Evolutionary conservation across 2,113 vertebrate species (phyloP).

Genomic region (Colinus virginianus): DNA sequence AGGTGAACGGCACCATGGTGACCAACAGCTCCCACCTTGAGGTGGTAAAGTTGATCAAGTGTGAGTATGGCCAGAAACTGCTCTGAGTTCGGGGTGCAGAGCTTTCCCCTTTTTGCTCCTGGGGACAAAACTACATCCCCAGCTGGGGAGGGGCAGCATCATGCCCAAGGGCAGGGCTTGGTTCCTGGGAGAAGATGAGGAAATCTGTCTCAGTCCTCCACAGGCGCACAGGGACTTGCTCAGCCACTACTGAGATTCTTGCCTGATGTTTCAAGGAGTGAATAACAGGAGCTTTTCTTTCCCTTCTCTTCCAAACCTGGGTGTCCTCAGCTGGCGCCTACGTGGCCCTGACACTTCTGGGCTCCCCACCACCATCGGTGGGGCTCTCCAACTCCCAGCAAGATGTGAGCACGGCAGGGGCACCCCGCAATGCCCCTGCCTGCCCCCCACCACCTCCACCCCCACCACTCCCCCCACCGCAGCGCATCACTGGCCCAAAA

Average conservation of each 20-base stretch:
- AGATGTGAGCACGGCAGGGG: constrained; percentile 52
- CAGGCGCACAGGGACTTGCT: not conserved
- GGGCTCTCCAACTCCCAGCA: constrained; percentile 58
- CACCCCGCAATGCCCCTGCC: constrained; percentile 62
- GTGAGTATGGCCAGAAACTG: constrained; percentile 77
- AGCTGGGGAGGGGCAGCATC: not conserved
- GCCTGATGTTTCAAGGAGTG: fast-evolving
- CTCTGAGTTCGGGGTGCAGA: not conserved
- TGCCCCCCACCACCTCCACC: constrained; percentile 80
- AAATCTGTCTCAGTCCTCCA: not conserved
- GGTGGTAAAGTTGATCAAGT: constrained; percentile 96
- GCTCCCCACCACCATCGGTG: constrained; percentile 77
- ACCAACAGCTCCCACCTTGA: constrained; percentile 94
- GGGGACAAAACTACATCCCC: not conserved
- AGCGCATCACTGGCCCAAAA: constrained; percentile 89
- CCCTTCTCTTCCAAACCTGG: fast-evolving
- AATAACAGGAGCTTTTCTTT: fast-evolving
- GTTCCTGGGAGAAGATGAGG: not conserved
- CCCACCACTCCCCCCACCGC: constrained; percentile 76
- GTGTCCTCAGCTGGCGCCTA: constrained; percentile 85
- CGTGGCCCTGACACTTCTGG: constrained; percentile 91
- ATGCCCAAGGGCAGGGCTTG: not conserved
- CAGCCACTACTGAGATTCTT: not conserved
- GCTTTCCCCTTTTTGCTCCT: not conserved
- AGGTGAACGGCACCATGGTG: constrained; percentile 94